Base-by-base conservation (phyloP, 2,113 vertebrate species). In the Ceratotherium simum region DNA sequence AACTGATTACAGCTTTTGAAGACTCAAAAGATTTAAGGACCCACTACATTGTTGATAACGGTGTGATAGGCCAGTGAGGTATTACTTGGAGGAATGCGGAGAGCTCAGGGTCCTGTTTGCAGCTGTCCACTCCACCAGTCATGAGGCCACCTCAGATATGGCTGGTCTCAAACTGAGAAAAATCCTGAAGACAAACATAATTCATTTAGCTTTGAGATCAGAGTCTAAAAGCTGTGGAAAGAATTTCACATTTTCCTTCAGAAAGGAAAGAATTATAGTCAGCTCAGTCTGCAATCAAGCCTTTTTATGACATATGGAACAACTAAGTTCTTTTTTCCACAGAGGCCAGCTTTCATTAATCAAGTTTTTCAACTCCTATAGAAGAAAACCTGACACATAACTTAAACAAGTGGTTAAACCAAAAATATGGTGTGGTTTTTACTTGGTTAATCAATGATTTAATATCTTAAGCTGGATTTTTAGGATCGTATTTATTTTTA, bases 121-220 rank as follows among this genome's bases (percentile, higher is more conserved):
- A 85, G 56, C 54, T 72, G 27, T 58, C 29, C 21, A 14, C 6
- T 33, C 69, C 10, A 48, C 46, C 13, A 62, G 56, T 87, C 27
- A 88, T 0, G 3, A 31, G 33, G 54, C 36, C 6, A 56, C 12
- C 31, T n/a, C 36, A 84, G 21, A 46, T 6, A 33, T 1, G 25
- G 25, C 3, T 81, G 58, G 25, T 90, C 39, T 95, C 94, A 96
- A 76, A 65, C 1, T 42, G 17, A 91, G 31, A 91, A 96, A 93
- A 96, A 80, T 79, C 10, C 58, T 51, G 23, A 93, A 64, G 36
- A 93, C 48, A 76, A 87, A 96, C 96, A 67, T 42, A 96, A 78
- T 88, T 95, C 72, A 93, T 92, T 95, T 88, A 73, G n/a, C n/a
- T 96, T 86, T 92, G n/a, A 96, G 65, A 96, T 95, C n/a, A 92